Conservation (phyloP, 2,113 vertebrate species). For the Hipposideros armiger region DNA sequence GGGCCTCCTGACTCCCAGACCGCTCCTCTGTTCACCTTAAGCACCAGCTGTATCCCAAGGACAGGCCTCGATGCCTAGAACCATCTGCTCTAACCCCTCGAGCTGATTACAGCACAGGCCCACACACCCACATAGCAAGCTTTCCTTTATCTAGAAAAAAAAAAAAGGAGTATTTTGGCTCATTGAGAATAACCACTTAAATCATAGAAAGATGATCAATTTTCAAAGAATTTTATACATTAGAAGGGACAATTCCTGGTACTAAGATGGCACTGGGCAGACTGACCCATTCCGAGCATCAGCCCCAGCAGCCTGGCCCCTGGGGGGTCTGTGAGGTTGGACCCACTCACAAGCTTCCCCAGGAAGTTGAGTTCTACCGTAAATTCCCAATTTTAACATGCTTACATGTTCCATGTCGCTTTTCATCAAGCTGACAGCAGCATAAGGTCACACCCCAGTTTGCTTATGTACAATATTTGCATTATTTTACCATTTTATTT, state of each 20-base stretch:
- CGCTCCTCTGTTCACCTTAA: fast-evolving
- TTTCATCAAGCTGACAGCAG: not conserved
- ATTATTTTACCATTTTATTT: not conserved
- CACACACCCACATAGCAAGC: fast-evolving
- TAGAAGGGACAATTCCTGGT: not conserved
- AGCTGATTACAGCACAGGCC: not conserved
- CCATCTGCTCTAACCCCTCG: not conserved
- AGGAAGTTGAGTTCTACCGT: not conserved
- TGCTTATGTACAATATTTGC: not conserved
- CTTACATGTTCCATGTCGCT: not conserved
- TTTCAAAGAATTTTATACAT: not conserved
- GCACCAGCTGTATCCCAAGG: not conserved
- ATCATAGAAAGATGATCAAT: not conserved
- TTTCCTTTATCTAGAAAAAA: not conserved
- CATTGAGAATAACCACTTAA: not conserved
- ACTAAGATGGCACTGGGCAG: not conserved
- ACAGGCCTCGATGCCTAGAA: not conserved
- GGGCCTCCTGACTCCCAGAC: not conserved
- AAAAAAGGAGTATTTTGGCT: not conserved
- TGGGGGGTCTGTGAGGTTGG: not conserved
- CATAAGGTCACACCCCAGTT: not conserved
- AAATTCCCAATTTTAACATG: not conserved
- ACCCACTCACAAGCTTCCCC: no score
- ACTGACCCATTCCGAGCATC: not conserved
- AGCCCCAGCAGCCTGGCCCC: not conserved